Percentiles rank a stretch among this genome's conserved stretches.
Evolutionary conservation across 2,888 invertebrate species (phyloP).

Genomic region (Agrotis clavis): DNA sequence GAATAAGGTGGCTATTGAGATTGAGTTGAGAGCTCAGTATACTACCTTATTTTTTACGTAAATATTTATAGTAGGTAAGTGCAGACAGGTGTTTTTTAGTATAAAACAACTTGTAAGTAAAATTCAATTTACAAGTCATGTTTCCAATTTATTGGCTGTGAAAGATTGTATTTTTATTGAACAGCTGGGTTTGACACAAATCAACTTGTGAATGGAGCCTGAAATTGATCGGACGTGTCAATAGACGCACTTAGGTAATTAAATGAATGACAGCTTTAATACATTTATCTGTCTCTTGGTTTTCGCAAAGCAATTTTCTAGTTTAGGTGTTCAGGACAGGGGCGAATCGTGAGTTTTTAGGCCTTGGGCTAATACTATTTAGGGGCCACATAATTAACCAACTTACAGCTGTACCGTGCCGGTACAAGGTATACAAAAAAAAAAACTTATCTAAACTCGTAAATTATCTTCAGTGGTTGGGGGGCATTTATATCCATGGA

Average conservation of each 20-base stretch:
- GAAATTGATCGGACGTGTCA: background rate
- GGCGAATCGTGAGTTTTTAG: too few species aligned
- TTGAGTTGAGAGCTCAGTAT: conserved; percentile 8
- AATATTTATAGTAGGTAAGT: background rate
- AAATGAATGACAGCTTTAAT: background rate
- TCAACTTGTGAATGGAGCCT: background rate
- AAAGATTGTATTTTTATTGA: background rate
- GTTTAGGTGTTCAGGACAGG: background rate
- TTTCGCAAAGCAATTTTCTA: background rate
- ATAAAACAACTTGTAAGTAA: background rate
- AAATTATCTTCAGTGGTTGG: too few species aligned
- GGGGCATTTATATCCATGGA: too few species aligned
- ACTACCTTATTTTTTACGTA: background rate
- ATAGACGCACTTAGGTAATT: background rate
- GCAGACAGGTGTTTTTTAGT: background rate
- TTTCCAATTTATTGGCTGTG: background rate
- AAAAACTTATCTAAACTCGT: too few species aligned
- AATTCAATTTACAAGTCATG: background rate
- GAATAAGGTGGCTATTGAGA: background rate
- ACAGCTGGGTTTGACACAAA: background rate
- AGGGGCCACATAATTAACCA: too few species aligned
- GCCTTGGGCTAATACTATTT: too few species aligned
- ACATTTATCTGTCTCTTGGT: background rate
- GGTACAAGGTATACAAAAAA: too few species aligned
- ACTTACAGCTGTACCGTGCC: too few species aligned